These are phyloP conservation scores for Acleris literana DNA, from an alignment of 2,888 invertebrate genomes.

Conservation along the genomic window DNA sequence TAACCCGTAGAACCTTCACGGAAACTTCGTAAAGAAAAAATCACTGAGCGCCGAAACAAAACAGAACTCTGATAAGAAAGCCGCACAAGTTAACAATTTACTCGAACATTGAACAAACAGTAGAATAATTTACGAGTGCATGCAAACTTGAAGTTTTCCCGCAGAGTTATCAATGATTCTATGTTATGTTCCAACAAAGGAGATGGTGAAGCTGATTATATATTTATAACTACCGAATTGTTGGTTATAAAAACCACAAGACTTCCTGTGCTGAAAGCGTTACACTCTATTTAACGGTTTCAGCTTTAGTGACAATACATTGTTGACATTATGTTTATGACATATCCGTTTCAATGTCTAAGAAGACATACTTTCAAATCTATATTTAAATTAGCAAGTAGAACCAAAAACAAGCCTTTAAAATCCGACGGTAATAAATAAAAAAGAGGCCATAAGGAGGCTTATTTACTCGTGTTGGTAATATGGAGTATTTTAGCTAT, in stretches of 20 bases:
- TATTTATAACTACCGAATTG: not conserved
- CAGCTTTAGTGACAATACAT: too few relatives aligned
- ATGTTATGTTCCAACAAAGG: not conserved
- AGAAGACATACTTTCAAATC: too few relatives aligned
- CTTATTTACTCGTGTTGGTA: too few relatives aligned
- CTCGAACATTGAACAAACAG: conserved; percentile 5
- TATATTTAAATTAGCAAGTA: too few relatives aligned
- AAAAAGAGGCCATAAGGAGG: too few relatives aligned
- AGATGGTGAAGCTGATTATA: not conserved
- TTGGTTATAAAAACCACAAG: not conserved
- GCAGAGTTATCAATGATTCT: conserved; percentile 21
- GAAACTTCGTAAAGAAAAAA: conserved; percentile 8
- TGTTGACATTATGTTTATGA: too few relatives aligned
- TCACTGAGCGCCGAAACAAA: not conserved
- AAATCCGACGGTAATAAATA: too few relatives aligned
- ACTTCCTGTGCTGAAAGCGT: too few relatives aligned
- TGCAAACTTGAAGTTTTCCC: not conserved
- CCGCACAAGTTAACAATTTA: conserved; percentile 18
- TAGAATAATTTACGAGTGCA: conserved; percentile 4
- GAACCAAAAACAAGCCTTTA: too few relatives aligned
- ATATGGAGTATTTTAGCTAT: too few relatives aligned
- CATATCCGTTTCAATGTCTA: too few relatives aligned
- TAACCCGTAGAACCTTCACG: not conserved
- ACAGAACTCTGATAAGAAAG: conserved; percentile 10
- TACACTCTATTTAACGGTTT: too few relatives aligned